Percentiles rank a stretch among this genome's conserved stretches.
These are phyloP conservation scores for Oedothorax gibbosus DNA, from an alignment of 1,140 invertebrate species.

Conservation along the genomic window DNA sequence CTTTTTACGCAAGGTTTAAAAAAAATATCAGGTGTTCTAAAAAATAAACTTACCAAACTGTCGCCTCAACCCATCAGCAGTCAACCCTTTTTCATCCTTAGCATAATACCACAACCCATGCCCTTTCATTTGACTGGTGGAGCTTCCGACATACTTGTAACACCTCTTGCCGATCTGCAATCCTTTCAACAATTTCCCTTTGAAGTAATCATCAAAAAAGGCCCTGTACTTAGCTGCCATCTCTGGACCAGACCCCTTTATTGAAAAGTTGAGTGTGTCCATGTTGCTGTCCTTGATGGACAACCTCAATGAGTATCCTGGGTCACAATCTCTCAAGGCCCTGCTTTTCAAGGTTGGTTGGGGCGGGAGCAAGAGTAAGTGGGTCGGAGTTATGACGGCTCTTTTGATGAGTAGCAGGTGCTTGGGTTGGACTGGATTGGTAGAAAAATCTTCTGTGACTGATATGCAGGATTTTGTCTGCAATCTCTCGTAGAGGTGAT, in stretches of 20 bases:
- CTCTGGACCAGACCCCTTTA: background rate
- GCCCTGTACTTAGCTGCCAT: background rate
- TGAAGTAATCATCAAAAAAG: slow-evolving; percentile 46
- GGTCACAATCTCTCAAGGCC: slow-evolving; percentile 58
- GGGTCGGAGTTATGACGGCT: slow-evolving; percentile 59
- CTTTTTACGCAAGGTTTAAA: too few relatives aligned
- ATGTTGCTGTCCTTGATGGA: slow-evolving; percentile 61
- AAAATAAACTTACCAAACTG: slow-evolving; percentile 61
- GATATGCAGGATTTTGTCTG: background rate
- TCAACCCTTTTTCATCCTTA: slow-evolving; percentile 33
- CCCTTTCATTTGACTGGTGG: slow-evolving; percentile 65
- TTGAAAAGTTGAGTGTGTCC: slow-evolving; percentile 27
- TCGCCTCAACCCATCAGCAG: slow-evolving; percentile 50
- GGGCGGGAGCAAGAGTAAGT: slow-evolving; percentile 55
- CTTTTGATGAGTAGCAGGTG: slow-evolving; percentile 53
- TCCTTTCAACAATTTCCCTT: slow-evolving; percentile 46
- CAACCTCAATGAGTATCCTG: slow-evolving; percentile 60
- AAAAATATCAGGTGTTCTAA: too few relatives aligned
- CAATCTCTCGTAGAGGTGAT: slow-evolving; percentile 2
- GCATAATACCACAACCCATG: slow-evolving; percentile 66
- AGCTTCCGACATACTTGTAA: slow-evolving; percentile 66
- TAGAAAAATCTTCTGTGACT: background rate
- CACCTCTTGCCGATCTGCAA: slow-evolving; percentile 61
- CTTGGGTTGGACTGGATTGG: background rate
- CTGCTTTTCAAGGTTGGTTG: slow-evolving; percentile 58